phyloP scores from a whole-genome alignment of 92 coral and sea anemone species.

The Actinostola sp. region DNA sequence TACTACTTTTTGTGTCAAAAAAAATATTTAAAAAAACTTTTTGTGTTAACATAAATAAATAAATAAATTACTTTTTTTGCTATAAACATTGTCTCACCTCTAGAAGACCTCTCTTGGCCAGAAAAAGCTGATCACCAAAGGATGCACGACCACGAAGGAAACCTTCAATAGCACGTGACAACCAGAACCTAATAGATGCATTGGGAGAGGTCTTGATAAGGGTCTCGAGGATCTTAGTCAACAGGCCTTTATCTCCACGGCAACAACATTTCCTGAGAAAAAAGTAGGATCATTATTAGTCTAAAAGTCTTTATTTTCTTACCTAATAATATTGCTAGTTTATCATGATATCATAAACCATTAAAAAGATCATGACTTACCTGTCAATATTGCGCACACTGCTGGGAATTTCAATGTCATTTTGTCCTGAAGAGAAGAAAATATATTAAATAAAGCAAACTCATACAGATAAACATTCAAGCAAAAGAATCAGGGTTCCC shows the following conservation, averaged over 20 bases:
- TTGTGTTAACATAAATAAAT: no score
- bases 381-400: conserved; percentile 60
- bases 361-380: no score
- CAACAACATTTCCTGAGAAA: conserved; percentile 70
- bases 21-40: no score
- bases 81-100: conserved; percentile 67
- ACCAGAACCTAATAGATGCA: conserved; percentile 95
- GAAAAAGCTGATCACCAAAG: conserved; percentile 90
- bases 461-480: no score
- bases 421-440: conserved; percentile 65
- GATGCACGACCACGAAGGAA: conserved; percentile 97
- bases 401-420: conserved; percentile 78
- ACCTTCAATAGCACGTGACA: conserved; percentile 97
- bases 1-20: neutral
- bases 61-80: no score
- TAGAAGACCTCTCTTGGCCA: conserved; percentile 93
- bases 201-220: conserved; percentile 75
- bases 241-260: conserved; percentile 85
- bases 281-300: neutral
- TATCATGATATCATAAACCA: no score
- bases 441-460: neutral
- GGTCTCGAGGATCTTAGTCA: conserved; percentile 84
- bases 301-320: no score
- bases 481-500: no score
- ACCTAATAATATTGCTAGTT: no score